phyloP scores from a whole-genome alignment of 2,113 vertebrate species.

The Istiophorus platypterus region DNA sequence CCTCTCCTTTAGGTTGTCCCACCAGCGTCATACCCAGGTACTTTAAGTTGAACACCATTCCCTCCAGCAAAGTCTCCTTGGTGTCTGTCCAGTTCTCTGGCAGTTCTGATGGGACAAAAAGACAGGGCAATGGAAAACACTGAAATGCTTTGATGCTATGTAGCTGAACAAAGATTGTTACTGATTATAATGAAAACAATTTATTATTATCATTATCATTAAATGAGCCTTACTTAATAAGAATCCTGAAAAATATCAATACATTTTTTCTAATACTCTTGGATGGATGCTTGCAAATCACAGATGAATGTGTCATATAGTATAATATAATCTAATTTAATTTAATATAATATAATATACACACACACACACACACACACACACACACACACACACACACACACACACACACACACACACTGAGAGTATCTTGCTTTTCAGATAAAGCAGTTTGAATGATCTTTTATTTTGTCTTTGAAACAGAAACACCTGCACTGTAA shows the following conservation, averaged over 20 bases:
- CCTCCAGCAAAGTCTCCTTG: constrained; percentile 90
- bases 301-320: neutral
- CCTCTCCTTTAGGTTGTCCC: constrained; percentile 92
- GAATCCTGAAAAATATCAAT: neutral
- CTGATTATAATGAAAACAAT: too few species aligned
- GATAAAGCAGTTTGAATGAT: neutral
- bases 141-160: neutral
- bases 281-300: neutral
- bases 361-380: too few species aligned
- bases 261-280: neutral
- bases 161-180: neutral
- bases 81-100: constrained; percentile 91
- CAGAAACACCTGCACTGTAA: neutral
- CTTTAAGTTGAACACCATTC: constrained; percentile 92
- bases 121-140: neutral
- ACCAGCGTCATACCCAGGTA: constrained; percentile 94
- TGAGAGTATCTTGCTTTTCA: neutral
- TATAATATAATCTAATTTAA: too few species aligned
- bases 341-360: too few species aligned
- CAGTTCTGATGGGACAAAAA: constrained; percentile 83
- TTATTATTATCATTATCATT: too few species aligned
- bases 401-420: too few species aligned
- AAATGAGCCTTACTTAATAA: too few species aligned
- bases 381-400: too few species aligned
- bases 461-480: neutral